Percentiles rank a stretch among this genome's conserved stretches.
phyloP scores from a whole-genome alignment of 2,113 vertebrate species.

The Cheirogaleus medius region DNA sequence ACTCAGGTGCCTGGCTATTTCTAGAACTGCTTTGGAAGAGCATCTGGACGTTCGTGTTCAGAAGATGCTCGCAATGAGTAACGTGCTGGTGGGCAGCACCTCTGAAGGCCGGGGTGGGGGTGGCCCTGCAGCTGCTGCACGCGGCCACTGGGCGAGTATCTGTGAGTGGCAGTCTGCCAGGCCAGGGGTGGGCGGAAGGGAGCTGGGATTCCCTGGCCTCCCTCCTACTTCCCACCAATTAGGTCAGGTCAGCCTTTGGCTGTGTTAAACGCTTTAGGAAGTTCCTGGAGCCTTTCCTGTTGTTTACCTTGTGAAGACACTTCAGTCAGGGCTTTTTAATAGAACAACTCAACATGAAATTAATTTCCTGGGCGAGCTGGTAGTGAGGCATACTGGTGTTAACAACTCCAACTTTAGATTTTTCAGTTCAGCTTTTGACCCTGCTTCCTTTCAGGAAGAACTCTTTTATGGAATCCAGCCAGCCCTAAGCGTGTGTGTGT shows the following conservation, averaged over 20 bases:
- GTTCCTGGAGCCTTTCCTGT: neutral
- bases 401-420: neutral
- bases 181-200: neutral
- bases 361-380: conserved; percentile 10
- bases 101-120: accelerated
- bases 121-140: neutral
- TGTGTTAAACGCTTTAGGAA: conserved; percentile 19
- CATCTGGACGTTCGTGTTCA: neutral
- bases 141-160: neutral
- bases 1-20: conserved; percentile 53
- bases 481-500: too few relatives aligned
- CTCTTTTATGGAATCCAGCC: neutral
- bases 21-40: conserved; percentile 18
- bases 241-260: conserved; percentile 16
- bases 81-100: neutral
- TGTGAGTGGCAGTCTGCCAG: neutral
- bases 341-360: conserved; percentile 18
- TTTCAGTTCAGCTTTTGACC: neutral
- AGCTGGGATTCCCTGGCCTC: conserved; percentile 25
- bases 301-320: neutral
- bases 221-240: neutral
- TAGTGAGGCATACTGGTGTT: neutral
- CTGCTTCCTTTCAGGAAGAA: conserved; percentile 17
- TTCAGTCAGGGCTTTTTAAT: neutral
- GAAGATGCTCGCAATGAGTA: neutral